Conservation (phyloP, 1,140 invertebrate species). For the Lerema accius region DNA sequence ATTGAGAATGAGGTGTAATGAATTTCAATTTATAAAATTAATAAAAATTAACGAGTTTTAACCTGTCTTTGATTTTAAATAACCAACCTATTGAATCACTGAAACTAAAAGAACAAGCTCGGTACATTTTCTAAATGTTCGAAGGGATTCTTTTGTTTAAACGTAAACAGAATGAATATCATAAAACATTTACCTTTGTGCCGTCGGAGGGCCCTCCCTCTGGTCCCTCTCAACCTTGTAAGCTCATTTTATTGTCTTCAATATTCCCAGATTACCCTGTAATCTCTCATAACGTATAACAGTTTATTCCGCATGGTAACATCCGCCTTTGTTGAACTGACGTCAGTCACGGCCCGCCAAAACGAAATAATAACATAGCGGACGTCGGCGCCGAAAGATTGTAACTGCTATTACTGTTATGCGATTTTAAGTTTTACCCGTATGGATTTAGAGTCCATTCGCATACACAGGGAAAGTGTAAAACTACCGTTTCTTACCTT, state of each 20-base stretch:
- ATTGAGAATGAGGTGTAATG: slow-evolving; percentile 75
- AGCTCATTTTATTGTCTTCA: slow-evolving; percentile 82
- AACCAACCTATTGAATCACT: neutral
- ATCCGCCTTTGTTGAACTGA: slow-evolving; percentile 69
- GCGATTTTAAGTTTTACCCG: slow-evolving; percentile 41
- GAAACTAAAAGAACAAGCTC: slow-evolving; percentile 17
- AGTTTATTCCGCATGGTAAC: slow-evolving; percentile 82
- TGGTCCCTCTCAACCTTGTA: slow-evolving; percentile 60
- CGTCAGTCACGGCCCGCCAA: slow-evolving; percentile 75
- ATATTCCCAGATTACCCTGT: slow-evolving; percentile 80
- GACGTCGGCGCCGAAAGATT: slow-evolving; percentile 30
- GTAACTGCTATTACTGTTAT: slow-evolving; percentile 31
- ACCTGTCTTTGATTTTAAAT: slow-evolving; percentile 51
- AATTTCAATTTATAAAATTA: slow-evolving; percentile 82
- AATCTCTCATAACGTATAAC: slow-evolving; percentile 81
- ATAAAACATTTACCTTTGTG: slow-evolving; percentile 58
- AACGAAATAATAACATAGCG: slow-evolving; percentile 79
- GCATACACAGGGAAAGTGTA: slow-evolving; percentile 8
- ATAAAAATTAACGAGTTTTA: slow-evolving; percentile 82
- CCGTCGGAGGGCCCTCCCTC: slow-evolving; percentile 45
- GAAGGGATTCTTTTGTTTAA: slow-evolving; percentile 51
- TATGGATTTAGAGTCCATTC: slow-evolving; percentile 29
- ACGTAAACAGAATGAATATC: slow-evolving; percentile 47
- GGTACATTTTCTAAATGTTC: slow-evolving; percentile 37
- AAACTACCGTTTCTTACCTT: slow-evolving; percentile 37